Conservation (phyloP, 2,888 invertebrate species). For the Bruchidius siliquastri region DNA sequence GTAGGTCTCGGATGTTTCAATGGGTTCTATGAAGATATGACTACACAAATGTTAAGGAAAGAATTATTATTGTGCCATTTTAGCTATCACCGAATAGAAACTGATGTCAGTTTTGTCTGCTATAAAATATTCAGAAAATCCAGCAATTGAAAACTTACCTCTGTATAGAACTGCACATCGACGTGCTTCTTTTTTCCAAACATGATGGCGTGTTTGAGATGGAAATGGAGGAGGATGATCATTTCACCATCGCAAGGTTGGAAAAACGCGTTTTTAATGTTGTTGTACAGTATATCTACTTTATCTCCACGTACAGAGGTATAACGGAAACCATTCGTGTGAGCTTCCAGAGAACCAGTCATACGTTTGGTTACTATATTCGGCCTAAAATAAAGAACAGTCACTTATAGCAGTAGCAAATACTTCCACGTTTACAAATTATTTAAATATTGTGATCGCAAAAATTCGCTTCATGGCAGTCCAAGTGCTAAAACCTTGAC, state of each 20-base stretch:
- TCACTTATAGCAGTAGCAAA: not conserved
- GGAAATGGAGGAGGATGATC: constrained; percentile 97
- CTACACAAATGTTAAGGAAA: too few species aligned
- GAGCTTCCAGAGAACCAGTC: constrained; percentile 91
- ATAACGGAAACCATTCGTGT: constrained; percentile 88
- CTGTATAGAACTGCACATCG: constrained; percentile 99
- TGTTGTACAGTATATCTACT: constrained; percentile 98
- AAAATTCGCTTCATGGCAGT: too few species aligned
- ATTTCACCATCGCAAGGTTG: constrained; percentile 99
- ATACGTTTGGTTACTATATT: constrained; percentile 96
- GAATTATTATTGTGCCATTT: too few species aligned
- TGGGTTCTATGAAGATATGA: too few species aligned
- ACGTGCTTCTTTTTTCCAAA: constrained; percentile 97
- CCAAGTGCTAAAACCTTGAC: too few species aligned
- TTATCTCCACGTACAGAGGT: constrained; percentile 92
- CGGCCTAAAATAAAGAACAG: constrained; percentile 57
- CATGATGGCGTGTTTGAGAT: constrained; percentile 98
- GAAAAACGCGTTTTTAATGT: constrained; percentile 98
- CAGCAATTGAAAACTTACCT: constrained; percentile 51
- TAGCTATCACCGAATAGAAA: too few species aligned
- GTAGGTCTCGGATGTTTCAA: too few species aligned
- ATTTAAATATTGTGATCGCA: too few species aligned
- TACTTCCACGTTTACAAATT: too few species aligned
- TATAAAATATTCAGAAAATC: too few species aligned
- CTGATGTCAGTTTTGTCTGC: too few species aligned